Percentiles rank a stretch among this genome's conserved stretches.
Evolutionary conservation across 2,113 vertebrate species (phyloP).

Genomic region (Rhizomys pruinosus): DNA sequence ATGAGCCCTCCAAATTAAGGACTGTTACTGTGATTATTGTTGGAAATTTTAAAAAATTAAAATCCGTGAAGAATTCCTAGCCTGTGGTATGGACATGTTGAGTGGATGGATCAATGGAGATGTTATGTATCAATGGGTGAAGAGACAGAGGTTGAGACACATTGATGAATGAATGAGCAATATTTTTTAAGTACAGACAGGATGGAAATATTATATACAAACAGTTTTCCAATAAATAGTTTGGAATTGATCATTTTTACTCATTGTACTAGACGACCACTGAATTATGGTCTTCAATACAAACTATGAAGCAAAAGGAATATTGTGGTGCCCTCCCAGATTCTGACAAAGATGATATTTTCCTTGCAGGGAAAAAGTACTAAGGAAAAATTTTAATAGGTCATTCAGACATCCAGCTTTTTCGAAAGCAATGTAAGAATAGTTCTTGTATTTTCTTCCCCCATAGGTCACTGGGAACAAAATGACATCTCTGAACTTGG

Average conservation of each 20-base stretch:
- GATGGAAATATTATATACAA: background rate
- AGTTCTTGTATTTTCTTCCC: constrained; percentile 67
- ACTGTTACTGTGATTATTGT: background rate
- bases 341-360: background rate
- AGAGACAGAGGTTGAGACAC: background rate
- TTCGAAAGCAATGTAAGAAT: constrained; percentile 13
- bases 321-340: background rate
- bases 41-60: background rate
- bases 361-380: background rate
- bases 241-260: background rate
- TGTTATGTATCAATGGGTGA: background rate
- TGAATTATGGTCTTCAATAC: background rate
- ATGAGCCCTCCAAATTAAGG: constrained; percentile 24
- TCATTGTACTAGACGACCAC: background rate
- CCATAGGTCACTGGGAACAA: constrained; percentile 95
- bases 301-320: constrained; percentile 45
- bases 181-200: constrained; percentile 28
- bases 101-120: background rate
- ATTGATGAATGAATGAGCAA: background rate
- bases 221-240: background rate
- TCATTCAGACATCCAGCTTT: background rate
- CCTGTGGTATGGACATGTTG: background rate
- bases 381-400: background rate
- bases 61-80: constrained; percentile 8
- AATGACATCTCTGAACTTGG: constrained; percentile 97